These are phyloP conservation scores for Noctuana brunneofusca DNA, from an alignment of 2,888 invertebrate genomes.

Conservation along the genomic window DNA sequence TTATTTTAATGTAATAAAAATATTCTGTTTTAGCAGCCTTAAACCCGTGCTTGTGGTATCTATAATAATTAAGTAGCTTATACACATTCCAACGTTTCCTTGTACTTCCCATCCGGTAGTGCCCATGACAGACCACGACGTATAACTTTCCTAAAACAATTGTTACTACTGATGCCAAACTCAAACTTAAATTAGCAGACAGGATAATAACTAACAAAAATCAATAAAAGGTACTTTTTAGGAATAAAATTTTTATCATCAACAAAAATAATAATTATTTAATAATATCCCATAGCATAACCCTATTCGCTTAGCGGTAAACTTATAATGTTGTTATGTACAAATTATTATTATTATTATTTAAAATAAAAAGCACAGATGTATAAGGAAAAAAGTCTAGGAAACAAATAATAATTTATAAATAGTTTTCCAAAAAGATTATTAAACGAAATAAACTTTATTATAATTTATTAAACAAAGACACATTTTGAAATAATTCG, in stretches of 20 bases:
- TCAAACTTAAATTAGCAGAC: slow-evolving; percentile 41
- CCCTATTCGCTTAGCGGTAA: slow-evolving; percentile 63
- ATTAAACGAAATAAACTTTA: not conserved
- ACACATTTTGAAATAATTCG: slow-evolving; percentile 2
- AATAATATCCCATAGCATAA: slow-evolving; percentile 57
- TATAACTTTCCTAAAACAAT: slow-evolving; percentile 35
- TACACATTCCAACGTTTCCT: slow-evolving; percentile 47
- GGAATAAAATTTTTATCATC: slow-evolving; percentile 78
- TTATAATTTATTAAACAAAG: not conserved
- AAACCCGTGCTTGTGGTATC: slow-evolving; percentile 63
- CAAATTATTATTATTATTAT: slow-evolving; percentile 32
- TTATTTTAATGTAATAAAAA: slow-evolving; percentile 43
- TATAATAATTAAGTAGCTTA: slow-evolving; percentile 63
- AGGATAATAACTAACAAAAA: slow-evolving; percentile 62
- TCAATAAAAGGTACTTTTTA: slow-evolving; percentile 73
- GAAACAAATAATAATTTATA: slow-evolving; percentile 16
- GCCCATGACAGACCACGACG: slow-evolving; percentile 56
- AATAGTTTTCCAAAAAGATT: not conserved
- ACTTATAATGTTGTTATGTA: slow-evolving; percentile 48
- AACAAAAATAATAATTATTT: slow-evolving; percentile 59
- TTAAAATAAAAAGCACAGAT: slow-evolving; percentile 11
- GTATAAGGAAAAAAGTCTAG: slow-evolving; percentile 20
- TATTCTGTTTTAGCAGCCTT: slow-evolving; percentile 63
- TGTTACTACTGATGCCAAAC: slow-evolving; percentile 24
- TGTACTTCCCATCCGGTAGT: slow-evolving; percentile 61